phyloP scores from a whole-genome alignment of 1,140 invertebrate species.

The Lasaia peninsularis region DNA sequence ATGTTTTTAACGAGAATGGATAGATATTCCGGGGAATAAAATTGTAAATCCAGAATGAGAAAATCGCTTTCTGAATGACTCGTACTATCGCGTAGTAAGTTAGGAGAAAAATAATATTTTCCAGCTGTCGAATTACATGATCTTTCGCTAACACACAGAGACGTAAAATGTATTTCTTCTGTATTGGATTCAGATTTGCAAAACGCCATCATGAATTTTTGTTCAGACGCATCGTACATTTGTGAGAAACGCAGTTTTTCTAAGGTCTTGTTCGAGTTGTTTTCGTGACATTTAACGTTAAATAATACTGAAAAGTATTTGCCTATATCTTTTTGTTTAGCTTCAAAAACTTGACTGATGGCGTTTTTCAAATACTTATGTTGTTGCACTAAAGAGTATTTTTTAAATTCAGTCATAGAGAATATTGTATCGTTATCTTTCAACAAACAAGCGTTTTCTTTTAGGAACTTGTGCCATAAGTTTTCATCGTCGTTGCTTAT shows the following conservation, averaged over 20 bases:
- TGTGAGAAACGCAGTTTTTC: conserved; percentile 63
- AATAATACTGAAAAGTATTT: conserved; percentile 78
- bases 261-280: conserved; percentile 20
- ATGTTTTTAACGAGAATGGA: conserved; percentile 85
- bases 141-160: conserved; percentile 54
- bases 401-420: conserved; percentile 81
- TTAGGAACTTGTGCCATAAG: conserved; percentile 89
- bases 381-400: conserved; percentile 90
- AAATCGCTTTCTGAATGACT: conserved; percentile 56
- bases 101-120: conserved; percentile 53
- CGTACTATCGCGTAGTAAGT: conserved; percentile 48
- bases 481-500: conserved; percentile 80
- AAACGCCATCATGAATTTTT: conserved; percentile 63
- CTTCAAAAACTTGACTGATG: conserved; percentile 84
- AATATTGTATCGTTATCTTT: conserved; percentile 84
- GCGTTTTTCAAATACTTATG: conserved; percentile 84
- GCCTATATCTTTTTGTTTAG: conserved; percentile 81
- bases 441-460: conserved; percentile 83
- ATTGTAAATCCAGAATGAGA: conserved; percentile 83
- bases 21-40: conserved; percentile 88
- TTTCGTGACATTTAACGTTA: conserved; percentile 71
- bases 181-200: conserved; percentile 37
- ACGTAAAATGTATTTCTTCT: conserved; percentile 67
- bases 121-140: conserved; percentile 39
- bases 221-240: conserved; percentile 52